These are phyloP conservation scores for Coenonympha glycerion DNA, from an alignment of 2,888 invertebrate species.

Conservation along the genomic window DNA sequence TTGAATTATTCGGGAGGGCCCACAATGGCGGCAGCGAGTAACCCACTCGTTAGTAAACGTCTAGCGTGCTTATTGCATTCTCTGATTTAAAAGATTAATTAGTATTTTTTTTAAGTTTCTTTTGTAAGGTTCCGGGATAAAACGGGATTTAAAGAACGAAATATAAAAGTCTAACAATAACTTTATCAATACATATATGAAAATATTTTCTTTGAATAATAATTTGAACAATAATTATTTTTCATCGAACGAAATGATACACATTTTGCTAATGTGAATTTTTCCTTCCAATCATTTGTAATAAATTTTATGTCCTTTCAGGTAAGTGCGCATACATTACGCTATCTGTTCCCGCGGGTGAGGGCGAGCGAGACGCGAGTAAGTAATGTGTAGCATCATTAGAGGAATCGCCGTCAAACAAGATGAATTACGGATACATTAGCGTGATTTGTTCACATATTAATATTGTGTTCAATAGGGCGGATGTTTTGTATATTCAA, in stretches of 20 bases:
- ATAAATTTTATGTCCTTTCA: slow-evolving; percentile 30
- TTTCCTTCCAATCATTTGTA: too few species aligned
- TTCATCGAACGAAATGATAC: too few species aligned
- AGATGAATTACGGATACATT: slow-evolving; percentile 31
- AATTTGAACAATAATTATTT: too few species aligned
- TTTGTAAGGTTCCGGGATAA: too few species aligned
- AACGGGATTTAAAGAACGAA: too few species aligned
- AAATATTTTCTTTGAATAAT: too few species aligned
- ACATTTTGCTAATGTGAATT: too few species aligned
- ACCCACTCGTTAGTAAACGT: slow-evolving; percentile 39
- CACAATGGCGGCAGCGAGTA: slow-evolving; percentile 33
- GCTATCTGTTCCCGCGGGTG: slow-evolving; percentile 12
- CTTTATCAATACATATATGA: too few species aligned
- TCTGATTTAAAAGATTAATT: slow-evolving; percentile 13
- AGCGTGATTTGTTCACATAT: slow-evolving; percentile 15
- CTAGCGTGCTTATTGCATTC: slow-evolving; percentile 44
- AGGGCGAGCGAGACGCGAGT: slow-evolving; percentile 1
- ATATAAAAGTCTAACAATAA: too few species aligned
- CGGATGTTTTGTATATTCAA: not conserved
- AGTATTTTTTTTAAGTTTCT: not conserved
- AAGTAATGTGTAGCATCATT: slow-evolving; percentile 25
- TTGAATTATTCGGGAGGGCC: slow-evolving; percentile 47
- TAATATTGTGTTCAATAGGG: not conserved
- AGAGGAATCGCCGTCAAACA: slow-evolving; percentile 21
- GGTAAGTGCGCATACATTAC: slow-evolving; percentile 33